Percentiles rank a stretch among this genome's conserved stretches.
These are phyloP conservation scores for Candidula unifasciata DNA, from an alignment of 2,888 invertebrate species.

Conservation along the genomic window DNA sequence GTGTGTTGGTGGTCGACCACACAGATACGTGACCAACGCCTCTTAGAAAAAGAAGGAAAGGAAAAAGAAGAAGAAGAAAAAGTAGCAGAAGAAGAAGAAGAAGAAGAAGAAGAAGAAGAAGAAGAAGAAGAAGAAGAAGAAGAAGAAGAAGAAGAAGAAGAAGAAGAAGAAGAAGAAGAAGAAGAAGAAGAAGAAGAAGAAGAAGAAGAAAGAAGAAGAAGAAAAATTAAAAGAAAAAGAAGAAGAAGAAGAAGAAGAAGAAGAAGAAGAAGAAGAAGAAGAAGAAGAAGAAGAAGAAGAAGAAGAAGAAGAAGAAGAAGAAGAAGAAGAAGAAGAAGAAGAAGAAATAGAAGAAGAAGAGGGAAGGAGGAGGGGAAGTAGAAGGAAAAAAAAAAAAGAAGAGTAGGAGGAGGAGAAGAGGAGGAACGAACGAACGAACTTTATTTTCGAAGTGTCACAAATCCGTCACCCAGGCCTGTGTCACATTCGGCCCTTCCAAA, in stretches of 20 bases:
- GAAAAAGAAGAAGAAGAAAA: background rate
- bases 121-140: constrained; percentile 33
- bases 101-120: constrained; percentile 16
- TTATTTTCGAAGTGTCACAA: no score
- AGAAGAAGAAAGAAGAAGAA: background rate
- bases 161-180: background rate
- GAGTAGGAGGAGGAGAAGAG: no score
- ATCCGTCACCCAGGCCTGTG: no score
- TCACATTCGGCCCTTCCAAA: no score
- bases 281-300: constrained; percentile 17
- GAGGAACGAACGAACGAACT: no score
- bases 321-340: no score
- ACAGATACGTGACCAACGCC: no score
- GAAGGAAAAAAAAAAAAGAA: no score
- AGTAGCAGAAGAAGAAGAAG: background rate
- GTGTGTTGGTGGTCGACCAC: background rate
- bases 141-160: constrained; percentile 30
- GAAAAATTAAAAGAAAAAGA: background rate
- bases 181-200: background rate
- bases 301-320: no score
- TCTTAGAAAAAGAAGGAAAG: background rate
- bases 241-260: constrained; percentile 13
- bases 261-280: background rate
- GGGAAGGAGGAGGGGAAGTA: no score
- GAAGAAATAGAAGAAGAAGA: no score